Evolutionary conservation across 2,113 vertebrate genomes (phyloP), one percentile per base, ranked within the genome.

Genomic region (Lycocorax pyrrhopterus): DNA sequence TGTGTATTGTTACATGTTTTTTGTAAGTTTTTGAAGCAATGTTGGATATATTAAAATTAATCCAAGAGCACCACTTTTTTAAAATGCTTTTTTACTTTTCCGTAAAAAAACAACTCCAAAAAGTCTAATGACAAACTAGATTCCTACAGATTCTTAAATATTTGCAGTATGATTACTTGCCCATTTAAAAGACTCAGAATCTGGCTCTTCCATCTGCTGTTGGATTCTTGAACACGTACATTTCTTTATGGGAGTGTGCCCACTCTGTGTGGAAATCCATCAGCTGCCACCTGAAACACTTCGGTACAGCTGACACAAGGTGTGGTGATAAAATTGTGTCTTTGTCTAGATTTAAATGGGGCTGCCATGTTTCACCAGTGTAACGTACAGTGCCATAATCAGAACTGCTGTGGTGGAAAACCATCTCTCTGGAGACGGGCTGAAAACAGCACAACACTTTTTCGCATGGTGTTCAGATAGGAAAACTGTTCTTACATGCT

Each of bases 361-460:
- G 44, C 76, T 87, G 75, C 88, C 14, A 1, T 53, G n/a, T 64
- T 90, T 76, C 66, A 52, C 47, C 19, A 7, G 33, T 49, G 60
- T 56, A 41, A 49, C 11, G 43, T 69, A 32, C 43, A 55, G 29
- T 56, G 32, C 43, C 15, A 9, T 18, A 5, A 35, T 18, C 30
- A 74, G 72, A 90, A 20, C 35, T 23, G 55, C 68, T 53, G 62
- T 66, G 39, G 9, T 93, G 52, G 79, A 84, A 96, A 88, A 77
- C 14, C 32, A 16, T 74, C 64, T 78, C 64, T 60, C 47, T 68
- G 62, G 68, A 93, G 59, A 56, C 0, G 0, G 62, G 35, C 68
- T 78, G 18, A 69, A 89, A 87, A 71, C 68, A 72, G 37, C 0
- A 1, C 18, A 88, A 25, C 11, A 17, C 21, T 60, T 85, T 7